phyloP scores from a whole-genome alignment of 1,140 invertebrate species.

The Dendrolimus kikuchii region DNA sequence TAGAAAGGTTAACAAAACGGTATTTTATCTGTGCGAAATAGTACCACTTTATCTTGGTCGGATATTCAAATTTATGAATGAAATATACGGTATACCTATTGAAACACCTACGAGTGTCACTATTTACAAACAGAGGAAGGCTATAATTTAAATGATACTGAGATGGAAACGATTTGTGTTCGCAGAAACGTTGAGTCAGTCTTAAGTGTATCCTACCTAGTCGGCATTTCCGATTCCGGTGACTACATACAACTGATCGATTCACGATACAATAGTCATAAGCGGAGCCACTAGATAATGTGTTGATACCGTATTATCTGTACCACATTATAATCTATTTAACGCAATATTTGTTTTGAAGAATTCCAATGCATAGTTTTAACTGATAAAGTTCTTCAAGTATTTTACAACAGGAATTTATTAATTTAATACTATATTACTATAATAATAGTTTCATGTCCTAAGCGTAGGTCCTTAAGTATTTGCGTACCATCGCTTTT shows the following conservation, averaged over 20 bases:
- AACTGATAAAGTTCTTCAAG: no score
- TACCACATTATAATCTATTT: no score
- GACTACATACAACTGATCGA: conserved; percentile 8
- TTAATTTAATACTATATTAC: no score
- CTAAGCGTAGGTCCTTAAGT: no score
- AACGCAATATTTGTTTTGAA: no score
- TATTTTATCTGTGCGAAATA: conserved; percentile 17
- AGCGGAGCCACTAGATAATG: no score
- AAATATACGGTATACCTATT: conserved; percentile 23
- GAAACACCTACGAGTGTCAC: conserved; percentile 23
- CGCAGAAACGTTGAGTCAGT: conserved; percentile 48
- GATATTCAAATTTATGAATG: conserved; percentile 51
- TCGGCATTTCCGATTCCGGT: conserved; percentile 51
- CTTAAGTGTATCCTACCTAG: conserved; percentile 14
- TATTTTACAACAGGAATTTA: no score
- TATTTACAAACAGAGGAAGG: conserved; percentile 27
- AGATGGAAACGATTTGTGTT: conserved; percentile 35
- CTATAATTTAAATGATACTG: conserved; percentile 31
- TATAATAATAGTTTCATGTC: no score
- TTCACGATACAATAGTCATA: conserved; percentile 1
- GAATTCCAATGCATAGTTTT: no score
- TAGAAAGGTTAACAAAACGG: conserved; percentile 25
- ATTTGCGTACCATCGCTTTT: no score
- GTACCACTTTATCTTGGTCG: conserved; percentile 30
- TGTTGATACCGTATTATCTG: no score